These are phyloP conservation scores for Nicator chloris DNA, from an alignment of 2,113 vertebrate genomes.

Conservation along the genomic window DNA sequence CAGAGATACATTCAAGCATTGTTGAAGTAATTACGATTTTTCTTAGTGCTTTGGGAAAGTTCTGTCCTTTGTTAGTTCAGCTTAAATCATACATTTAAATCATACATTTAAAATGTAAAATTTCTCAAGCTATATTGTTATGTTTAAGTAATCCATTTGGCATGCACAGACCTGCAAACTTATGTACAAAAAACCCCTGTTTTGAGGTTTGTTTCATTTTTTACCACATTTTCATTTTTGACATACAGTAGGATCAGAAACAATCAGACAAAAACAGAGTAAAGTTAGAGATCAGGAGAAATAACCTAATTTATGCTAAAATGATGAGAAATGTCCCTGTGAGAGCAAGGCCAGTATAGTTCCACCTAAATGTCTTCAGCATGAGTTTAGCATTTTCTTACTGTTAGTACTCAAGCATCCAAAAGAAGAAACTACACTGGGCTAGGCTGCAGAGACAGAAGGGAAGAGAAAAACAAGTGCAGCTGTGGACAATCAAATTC, in stretches of 20 bases:
- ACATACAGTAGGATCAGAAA: not conserved
- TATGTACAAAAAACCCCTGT: fast-evolving
- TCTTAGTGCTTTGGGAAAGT: not conserved
- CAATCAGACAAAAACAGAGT: not conserved
- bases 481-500: not conserved
- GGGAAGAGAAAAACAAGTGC: not conserved
- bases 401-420: not conserved
- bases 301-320: not conserved
- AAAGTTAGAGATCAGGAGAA: not conserved
- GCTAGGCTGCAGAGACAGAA: not conserved
- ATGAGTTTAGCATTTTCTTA: not conserved
- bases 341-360: not conserved
- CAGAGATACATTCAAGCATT: not conserved
- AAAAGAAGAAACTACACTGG: not conserved
- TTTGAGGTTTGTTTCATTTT: not conserved
- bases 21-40: not conserved
- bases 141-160: not conserved
- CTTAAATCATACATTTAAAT: not conserved
- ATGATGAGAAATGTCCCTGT: not conserved
- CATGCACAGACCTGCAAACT: not conserved
- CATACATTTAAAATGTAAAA: not conserved
- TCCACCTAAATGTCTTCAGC: not conserved
- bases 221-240: not conserved
- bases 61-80: not conserved
- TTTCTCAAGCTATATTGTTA: not conserved